Evolutionary conservation across 1,140 invertebrate genomes (phyloP).

Genomic region (Hirudo medicinalis): DNA sequence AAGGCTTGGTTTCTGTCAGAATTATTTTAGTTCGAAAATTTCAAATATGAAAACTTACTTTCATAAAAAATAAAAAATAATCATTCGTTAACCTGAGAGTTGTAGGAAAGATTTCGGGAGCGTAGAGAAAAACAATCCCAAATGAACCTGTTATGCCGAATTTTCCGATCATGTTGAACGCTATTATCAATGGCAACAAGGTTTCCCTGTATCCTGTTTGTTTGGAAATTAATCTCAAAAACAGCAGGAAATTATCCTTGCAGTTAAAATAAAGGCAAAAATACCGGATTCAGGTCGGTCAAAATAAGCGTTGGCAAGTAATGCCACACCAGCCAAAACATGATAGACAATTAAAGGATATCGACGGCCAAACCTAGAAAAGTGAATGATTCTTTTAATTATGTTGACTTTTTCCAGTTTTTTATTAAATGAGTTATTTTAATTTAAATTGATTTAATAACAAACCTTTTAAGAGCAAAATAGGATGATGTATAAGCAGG

Average conservation of each 20-base stretch:
- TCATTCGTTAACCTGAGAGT: constrained; percentile 27
- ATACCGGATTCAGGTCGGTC: background rate
- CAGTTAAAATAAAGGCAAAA: too few relatives aligned
- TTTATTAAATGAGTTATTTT: background rate
- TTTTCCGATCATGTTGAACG: constrained; percentile 64
- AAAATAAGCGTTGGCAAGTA: constrained; percentile 22
- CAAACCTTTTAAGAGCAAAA: constrained; percentile 28
- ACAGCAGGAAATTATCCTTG: too few relatives aligned
- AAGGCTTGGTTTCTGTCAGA: constrained; percentile 20
- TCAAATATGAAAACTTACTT: background rate
- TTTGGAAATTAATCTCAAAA: constrained; percentile 1
- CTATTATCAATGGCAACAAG: constrained; percentile 49
- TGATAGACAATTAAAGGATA: constrained; percentile 30
- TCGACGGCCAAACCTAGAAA: constrained; percentile 30
- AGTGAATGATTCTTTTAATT: background rate
- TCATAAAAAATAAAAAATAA: background rate
- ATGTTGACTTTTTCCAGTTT: background rate
- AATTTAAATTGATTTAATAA: background rate
- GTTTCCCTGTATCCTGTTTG: constrained; percentile 35
- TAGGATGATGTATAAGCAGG: constrained; percentile 33
- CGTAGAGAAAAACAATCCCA: constrained; percentile 33
- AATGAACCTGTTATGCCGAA: constrained; percentile 64
- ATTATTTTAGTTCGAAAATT: background rate
- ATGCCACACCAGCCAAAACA: constrained; percentile 31
- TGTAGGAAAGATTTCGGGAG: constrained; percentile 37